Base-by-base conservation (phyloP, 2,797 vertebrate species). In the Astyanax mexicanus region DNA sequence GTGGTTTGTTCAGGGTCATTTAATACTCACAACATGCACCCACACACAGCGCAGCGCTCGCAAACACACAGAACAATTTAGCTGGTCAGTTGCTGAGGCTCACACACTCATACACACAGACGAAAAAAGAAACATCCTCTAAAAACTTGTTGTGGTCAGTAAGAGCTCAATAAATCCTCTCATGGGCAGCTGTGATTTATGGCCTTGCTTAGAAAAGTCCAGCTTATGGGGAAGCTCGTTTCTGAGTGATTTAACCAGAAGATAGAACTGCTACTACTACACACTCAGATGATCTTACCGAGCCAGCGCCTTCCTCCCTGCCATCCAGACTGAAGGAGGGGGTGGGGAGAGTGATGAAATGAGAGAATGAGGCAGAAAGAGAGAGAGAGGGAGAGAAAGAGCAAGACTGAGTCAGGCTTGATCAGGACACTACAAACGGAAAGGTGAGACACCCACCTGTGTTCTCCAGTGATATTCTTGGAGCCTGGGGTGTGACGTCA, bases 151-250 rank as follows among this genome's bases (percentile, higher is more conserved):
- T 62, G 67, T 23, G 32, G 58, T 71, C 25, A 17, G 40, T 47
- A 65, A 35, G 21, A 32, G 38, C 72, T 40, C 44, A 67, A 21
- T 35, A 51, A 67, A 44, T 60, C 35, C 27, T 27, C 54, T 21
- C 69, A 71, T 52, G 23, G 49, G 51, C 54, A 47, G n/a, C 57
- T 71, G 13, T 65, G 65, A 74, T 80, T 73, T 65, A 77, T 72
- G 64, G 66, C 49, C n/a, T 21, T 4, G 11, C 47, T 62, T n/a
- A 69, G 27, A 54, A 69, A 78, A 69, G 21, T 13, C 11, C 3
- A 69, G 25, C 52, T 65, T 70, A 23, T 32, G 40, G 51, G 57
- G 19, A 21, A 45, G 37, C 42, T 68, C 45, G 37, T 75, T 67
- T 70, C 58, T 52, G 15, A 47, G 13, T 11, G 45, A 51, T 35